Base-by-base conservation (phyloP, 2,888 invertebrate species). In the Nesidiocoris tenuis region DNA sequence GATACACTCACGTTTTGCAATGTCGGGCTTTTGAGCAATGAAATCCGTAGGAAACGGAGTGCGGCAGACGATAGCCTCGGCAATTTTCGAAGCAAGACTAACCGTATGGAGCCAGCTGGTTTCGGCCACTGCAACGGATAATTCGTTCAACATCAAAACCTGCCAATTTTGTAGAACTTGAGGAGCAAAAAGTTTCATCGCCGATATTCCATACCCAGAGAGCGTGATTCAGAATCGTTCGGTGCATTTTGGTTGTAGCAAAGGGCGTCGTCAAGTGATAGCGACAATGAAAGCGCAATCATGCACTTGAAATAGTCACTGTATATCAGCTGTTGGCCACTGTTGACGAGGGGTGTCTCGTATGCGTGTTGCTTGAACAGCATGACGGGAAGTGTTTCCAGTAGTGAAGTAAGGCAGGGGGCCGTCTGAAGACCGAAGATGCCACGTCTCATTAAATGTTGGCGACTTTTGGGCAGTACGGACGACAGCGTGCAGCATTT, bases 21-120 rank as follows among this genome's bases (percentile, higher is more conserved):
- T 76, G 19, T 79, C 78, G 2, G 76, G 77, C 21, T 78, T 78
- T 21, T 75, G 78, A 21, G 72, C 56, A 17, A 83, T 80, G 39
- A 86, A 84, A 63, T 85, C 83, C 0, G 82, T 80, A 0, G 87
- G 86, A 65, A 88, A 83, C 39, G 85, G 82, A 0, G 83, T 83
- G 65, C 88, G 82, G 75, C 84, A 85, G 17, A 86, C 83, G 24
- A 89, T 83, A 76, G 87, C 85, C 77, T 87, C 86, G 0, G 88
- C 87, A 63, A 88, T 85, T 80, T 85, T 84, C 3, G 87, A 83
- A 0, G 87, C 86, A 55, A 86, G 82, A 74, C 87, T 86, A 77
- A 87, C 86, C 9, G 85, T 85, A 77, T 87, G 84, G 75, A 89
- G 82, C 89, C 89, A 89, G 76, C 86, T 85, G 85, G 86, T 87